phyloP scores from a whole-genome alignment of 2,113 vertebrate genomes.

The Lepus americanus region DNA sequence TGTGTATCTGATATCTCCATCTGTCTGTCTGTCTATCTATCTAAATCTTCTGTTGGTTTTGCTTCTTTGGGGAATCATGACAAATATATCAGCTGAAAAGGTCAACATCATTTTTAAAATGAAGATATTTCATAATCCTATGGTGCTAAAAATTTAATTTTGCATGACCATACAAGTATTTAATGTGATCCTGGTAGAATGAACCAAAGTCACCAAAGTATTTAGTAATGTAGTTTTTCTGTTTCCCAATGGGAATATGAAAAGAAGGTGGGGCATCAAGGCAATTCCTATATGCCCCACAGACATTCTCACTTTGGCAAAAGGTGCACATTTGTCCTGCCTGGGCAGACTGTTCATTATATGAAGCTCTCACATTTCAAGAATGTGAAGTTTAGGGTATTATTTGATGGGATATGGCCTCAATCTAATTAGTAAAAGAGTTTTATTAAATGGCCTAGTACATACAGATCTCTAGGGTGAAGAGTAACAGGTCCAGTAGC shows the following conservation, averaged over 20 bases:
- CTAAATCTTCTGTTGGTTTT: not conserved
- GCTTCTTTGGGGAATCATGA: not conserved
- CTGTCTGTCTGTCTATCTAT: no score
- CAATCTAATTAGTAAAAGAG: not conserved
- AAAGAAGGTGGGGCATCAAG: not conserved
- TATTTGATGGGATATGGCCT: not conserved
- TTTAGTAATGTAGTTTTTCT: not conserved
- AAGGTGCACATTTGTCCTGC: not conserved
- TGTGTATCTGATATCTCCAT: not conserved
- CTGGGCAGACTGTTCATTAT: not conserved
- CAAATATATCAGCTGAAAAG: not conserved
- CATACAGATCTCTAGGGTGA: not conserved
- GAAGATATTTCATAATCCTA: not conserved
- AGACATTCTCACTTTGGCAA: not conserved
- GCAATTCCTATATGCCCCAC: no score
- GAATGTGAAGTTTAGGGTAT: not conserved
- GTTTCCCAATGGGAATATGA: not conserved
- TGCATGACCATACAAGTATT: conserved; percentile 2
- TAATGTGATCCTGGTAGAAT: not conserved
- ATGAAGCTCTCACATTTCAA: not conserved
- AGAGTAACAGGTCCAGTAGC: not conserved
- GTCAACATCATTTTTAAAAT: not conserved
- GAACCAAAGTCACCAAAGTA: not conserved
- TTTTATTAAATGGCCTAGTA: not conserved
- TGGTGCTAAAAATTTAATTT: conserved; percentile 37